Conservation (phyloP, 2,888 invertebrate species). For the Agonopterix heracliana region DNA sequence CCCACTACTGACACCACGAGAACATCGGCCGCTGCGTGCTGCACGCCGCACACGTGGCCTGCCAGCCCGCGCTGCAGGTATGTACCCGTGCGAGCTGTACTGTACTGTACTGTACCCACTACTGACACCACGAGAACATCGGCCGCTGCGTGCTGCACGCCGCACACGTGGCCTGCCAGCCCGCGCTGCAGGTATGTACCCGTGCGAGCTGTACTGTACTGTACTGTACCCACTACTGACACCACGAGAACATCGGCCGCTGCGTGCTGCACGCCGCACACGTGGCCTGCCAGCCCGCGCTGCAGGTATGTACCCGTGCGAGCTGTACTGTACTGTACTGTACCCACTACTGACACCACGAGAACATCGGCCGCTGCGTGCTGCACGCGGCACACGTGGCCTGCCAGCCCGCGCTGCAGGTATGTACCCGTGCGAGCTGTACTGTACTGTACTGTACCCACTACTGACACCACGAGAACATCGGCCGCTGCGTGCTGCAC, state of each 20-base stretch:
- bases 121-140: constrained; percentile 91
- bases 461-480: constrained; percentile 88
- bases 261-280: constrained; percentile 86
- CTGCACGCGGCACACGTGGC: constrained; percentile 80
- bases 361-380: constrained; percentile 92
- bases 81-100: constrained; percentile 78
- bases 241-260: constrained; percentile 91
- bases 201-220: constrained; percentile 85
- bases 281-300: constrained; percentile 71
- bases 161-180: constrained; percentile 77
- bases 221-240: constrained; percentile 81
- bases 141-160: constrained; percentile 90
- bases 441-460: constrained; percentile 84
- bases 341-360: no score
- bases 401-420: constrained; percentile 78
- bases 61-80: constrained; percentile 74
- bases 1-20: constrained; percentile 86
- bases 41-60: constrained; percentile 81
- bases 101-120: constrained; percentile 81
- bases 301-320: constrained; percentile 68
- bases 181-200: constrained; percentile 64
- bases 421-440: constrained; percentile 73
- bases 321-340: constrained; percentile 85
- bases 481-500: constrained; percentile 90
- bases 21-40: constrained; percentile 92